Evolutionary conservation across 2,888 invertebrate species (phyloP).

Genomic region (Luperina nickerlii): DNA sequence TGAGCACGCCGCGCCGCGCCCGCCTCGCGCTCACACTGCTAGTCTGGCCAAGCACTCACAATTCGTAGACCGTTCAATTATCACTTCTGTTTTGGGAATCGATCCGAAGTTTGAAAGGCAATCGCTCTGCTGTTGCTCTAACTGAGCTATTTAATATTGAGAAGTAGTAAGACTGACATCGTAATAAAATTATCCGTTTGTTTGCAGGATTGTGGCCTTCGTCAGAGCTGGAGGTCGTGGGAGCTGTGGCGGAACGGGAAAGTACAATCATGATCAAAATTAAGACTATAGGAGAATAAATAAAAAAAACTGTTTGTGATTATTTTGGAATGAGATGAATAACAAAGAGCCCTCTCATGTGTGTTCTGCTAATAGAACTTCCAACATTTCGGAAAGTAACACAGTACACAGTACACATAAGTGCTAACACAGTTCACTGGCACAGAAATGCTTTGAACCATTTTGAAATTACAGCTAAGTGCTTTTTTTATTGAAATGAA

Average conservation of each 20-base stretch:
- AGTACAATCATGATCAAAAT: background rate
- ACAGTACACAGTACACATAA: background rate
- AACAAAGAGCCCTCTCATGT: background rate
- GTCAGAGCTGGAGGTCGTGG: too few species aligned
- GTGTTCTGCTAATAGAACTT: background rate
- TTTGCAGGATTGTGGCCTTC: background rate
- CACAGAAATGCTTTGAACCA: background rate
- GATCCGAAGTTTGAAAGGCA: background rate
- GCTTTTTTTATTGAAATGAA: constrained; percentile 42
- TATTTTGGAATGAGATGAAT: background rate
- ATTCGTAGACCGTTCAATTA: background rate
- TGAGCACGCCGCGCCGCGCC: too few species aligned
- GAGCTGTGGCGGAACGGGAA: background rate
- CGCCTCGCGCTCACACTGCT: too few species aligned
- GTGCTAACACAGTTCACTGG: background rate
- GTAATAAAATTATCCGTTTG: background rate
- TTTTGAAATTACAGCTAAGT: constrained; percentile 35
- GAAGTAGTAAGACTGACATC: background rate
- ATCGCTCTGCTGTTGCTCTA: background rate
- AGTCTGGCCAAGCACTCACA: too few species aligned
- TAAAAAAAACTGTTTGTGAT: background rate
- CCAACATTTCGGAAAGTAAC: background rate
- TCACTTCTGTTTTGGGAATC: background rate
- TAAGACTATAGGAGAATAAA: background rate
- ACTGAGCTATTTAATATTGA: background rate